Evolutionary conservation across 2,888 invertebrate species (phyloP).

Genomic region (Drosophila imparisetae): DNA sequence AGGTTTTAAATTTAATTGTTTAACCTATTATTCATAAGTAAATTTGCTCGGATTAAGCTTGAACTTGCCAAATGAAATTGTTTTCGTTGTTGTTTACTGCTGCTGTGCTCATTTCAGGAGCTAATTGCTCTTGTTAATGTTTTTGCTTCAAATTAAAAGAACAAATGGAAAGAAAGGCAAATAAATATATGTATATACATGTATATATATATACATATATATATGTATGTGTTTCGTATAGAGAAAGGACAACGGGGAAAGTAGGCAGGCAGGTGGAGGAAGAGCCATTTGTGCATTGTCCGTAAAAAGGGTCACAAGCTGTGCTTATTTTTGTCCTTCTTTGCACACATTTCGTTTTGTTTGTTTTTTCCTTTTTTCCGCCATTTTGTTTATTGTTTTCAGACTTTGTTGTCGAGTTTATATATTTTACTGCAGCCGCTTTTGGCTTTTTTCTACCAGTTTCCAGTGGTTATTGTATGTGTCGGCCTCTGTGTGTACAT

Average conservation of each 20-base stretch:
- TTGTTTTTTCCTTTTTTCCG: conserved; percentile 48
- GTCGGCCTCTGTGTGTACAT: not conserved
- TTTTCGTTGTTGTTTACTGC: conserved; percentile 29
- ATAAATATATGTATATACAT: not conserved
- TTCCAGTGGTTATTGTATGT: conserved; percentile 37
- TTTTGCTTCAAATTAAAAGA: conserved; percentile 59
- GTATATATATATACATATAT: too few species aligned
- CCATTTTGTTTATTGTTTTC: conserved; percentile 78
- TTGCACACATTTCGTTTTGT: conserved; percentile 38
- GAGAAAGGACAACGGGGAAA: not conserved
- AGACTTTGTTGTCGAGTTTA: conserved; percentile 74
- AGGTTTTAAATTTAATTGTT: conserved; percentile 32
- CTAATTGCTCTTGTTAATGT: conserved; percentile 80
- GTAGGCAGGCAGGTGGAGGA: not conserved
- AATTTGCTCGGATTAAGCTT: conserved; percentile 25
- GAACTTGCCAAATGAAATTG: conserved; percentile 48
- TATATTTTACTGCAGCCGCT: conserved; percentile 71
- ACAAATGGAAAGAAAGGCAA: conserved; percentile 11
- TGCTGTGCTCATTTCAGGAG: conserved; percentile 56
- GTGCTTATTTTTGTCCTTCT: conserved; percentile 64
- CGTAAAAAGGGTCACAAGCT: conserved; percentile 75
- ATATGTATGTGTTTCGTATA: not conserved
- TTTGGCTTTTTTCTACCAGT: conserved; percentile 48
- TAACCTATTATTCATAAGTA: conserved; percentile 18
- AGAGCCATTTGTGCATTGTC: conserved; percentile 58